Percentiles rank a stretch among this genome's conserved stretches.
These are phyloP conservation scores for Pituophis catenifer DNA, from an alignment of 2,113 vertebrate species.

Conservation along the genomic window DNA sequence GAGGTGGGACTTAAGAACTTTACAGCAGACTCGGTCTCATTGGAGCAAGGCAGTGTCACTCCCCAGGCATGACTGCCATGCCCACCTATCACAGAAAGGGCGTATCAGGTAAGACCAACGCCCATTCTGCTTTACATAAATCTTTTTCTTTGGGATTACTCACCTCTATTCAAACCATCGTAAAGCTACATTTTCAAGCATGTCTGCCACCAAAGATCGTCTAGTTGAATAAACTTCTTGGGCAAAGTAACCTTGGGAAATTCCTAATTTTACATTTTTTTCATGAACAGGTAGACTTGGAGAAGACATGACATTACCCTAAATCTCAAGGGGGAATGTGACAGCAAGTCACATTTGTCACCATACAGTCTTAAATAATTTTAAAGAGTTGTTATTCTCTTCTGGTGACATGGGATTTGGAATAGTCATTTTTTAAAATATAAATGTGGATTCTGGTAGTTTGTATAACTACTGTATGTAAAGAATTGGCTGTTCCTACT, in stretches of 20 bases:
- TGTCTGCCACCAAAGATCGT: not conserved
- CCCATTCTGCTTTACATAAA: not conserved
- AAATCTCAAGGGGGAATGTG: not conserved
- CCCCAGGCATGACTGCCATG: too few relatives aligned
- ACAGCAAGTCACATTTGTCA: not conserved
- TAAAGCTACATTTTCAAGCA: not conserved
- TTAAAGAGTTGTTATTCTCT: not conserved
- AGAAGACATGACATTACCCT: not conserved
- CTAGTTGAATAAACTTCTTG: not conserved
- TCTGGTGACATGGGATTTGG: not conserved
- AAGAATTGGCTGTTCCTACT: not conserved
- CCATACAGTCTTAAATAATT: not conserved
- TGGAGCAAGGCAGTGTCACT: too few relatives aligned
- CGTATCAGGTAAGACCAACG: too few relatives aligned
- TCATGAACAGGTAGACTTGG: not conserved
- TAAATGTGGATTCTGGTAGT: not conserved
- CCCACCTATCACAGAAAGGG: too few relatives aligned
- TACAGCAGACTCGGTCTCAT: too few relatives aligned
- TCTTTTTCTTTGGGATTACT: not conserved
- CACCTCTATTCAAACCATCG: too few relatives aligned
- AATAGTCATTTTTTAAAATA: not conserved
- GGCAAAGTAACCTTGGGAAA: constrained; percentile 9
- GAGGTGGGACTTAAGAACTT: too few relatives aligned
- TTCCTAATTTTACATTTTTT: not conserved
- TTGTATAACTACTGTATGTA: not conserved